phyloP scores from a whole-genome alignment of 2,113 vertebrate genomes.

The Conger conger region DNA sequence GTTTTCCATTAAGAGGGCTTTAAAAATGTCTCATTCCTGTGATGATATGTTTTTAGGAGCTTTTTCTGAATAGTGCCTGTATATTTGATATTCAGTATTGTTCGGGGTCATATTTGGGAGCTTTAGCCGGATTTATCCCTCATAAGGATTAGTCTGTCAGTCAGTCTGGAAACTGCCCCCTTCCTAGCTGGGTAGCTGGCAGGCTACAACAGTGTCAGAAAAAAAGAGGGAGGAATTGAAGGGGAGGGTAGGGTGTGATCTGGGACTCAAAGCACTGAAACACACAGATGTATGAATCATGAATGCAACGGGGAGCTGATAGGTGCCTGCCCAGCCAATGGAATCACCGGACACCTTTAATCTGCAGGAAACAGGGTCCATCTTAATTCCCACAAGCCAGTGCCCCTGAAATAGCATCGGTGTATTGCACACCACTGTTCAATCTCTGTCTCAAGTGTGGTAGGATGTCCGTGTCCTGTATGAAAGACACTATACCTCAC shows the following conservation, averaged over 20 bases:
- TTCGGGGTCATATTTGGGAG: neutral
- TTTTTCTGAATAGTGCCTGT: neutral
- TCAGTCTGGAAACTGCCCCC: neutral
- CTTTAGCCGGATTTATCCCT: neutral
- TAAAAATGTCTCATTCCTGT: neutral
- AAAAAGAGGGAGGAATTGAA: neutral
- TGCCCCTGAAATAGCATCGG: neutral
- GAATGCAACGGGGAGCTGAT: neutral
- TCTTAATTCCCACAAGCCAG: constrained; percentile 6
- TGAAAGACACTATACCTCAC: neutral
- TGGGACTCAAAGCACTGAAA: neutral
- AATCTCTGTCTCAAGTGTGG: neutral
- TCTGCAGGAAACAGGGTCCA: neutral
- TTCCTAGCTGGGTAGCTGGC: neutral
- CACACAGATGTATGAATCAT: neutral
- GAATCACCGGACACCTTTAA: neutral
- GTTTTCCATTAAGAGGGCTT: neutral
- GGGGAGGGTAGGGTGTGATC: neutral
- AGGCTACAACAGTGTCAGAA: neutral
- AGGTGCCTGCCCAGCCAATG: neutral
- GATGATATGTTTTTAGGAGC: neutral
- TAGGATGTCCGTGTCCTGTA: neutral
- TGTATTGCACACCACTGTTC: neutral
- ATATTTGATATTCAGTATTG: neutral
- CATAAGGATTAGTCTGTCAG: neutral